These are phyloP conservation scores for Psettodes erumei DNA, from an alignment of 2,113 vertebrate genomes.

Conservation along the genomic window DNA sequence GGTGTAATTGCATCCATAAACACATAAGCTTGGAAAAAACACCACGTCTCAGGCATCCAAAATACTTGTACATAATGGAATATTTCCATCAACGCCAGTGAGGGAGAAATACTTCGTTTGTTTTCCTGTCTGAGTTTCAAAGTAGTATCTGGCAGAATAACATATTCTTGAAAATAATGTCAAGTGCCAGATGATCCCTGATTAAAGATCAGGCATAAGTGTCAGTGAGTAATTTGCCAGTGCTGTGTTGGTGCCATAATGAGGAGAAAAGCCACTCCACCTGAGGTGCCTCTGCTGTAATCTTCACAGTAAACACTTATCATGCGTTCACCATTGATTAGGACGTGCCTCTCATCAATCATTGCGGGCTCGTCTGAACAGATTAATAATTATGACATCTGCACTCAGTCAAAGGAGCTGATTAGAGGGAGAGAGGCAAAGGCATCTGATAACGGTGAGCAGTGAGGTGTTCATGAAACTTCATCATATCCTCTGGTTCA, in stretches of 20 bases:
- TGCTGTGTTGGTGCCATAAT: constrained; percentile 72
- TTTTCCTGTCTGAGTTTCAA: constrained; percentile 34
- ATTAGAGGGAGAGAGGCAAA: constrained; percentile 71
- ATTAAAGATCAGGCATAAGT: constrained; percentile 79
- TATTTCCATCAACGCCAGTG: constrained; percentile 38
- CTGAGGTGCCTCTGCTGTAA: constrained; percentile 73
- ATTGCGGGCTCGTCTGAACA: constrained; percentile 76
- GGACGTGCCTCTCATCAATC: constrained; percentile 83
- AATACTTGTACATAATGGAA: constrained; percentile 47
- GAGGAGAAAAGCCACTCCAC: constrained; percentile 79
- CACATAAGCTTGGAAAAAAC: constrained; percentile 47
- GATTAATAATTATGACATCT: constrained; percentile 84
- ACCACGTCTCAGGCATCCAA: constrained; percentile 36
- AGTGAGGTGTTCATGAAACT: constrained; percentile 54
- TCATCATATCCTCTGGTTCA: constrained; percentile 49
- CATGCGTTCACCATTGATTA: constrained; percentile 83
- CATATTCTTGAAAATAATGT: constrained; percentile 71
- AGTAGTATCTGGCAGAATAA: constrained; percentile 47
- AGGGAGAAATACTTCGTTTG: constrained; percentile 41
- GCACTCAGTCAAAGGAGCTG: constrained; percentile 77
- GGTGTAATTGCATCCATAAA: constrained; percentile 48
- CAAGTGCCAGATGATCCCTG: constrained; percentile 75
- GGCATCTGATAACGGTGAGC: constrained; percentile 55
- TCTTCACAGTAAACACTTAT: constrained; percentile 84
- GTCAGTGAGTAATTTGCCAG: constrained; percentile 72